Percentiles rank a stretch among this genome's conserved stretches.
These are phyloP conservation scores for Hofmannophila pseudospretella DNA, from an alignment of 2,888 invertebrate species.

Conservation along the genomic window DNA sequence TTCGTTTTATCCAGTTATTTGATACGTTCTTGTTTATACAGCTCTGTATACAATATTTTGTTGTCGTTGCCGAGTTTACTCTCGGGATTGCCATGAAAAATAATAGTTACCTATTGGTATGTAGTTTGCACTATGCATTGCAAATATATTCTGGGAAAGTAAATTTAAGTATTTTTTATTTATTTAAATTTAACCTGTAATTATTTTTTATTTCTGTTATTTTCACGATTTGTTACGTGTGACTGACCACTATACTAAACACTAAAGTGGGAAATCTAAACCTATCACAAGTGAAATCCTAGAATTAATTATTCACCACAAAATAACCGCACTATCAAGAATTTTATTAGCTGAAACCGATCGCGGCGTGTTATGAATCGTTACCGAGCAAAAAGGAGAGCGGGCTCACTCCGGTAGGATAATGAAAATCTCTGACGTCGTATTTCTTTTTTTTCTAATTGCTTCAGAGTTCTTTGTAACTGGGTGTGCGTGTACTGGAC, in stretches of 20 bases:
- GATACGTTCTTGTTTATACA: conserved; percentile 56
- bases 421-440: conserved; percentile 59
- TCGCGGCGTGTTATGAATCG: conserved; percentile 31
- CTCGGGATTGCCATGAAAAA: conserved; percentile 32
- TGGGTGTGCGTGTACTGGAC: conserved; percentile 48
- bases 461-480: conserved; percentile 58
- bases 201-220: too few relatives aligned
- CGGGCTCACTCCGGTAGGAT: conserved; percentile 31
- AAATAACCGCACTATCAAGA: too few relatives aligned
- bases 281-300: too few relatives aligned
- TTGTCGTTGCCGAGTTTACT: conserved; percentile 36
- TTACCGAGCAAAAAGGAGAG: conserved; percentile 30
- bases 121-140: background rate
- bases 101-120: conserved; percentile 23
- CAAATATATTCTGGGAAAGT: too few relatives aligned
- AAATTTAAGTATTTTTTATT: too few relatives aligned
- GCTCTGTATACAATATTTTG: conserved; percentile 23
- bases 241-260: too few relatives aligned
- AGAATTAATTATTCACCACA: too few relatives aligned
- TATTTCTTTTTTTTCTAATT: conserved; percentile 64
- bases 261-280: too few relatives aligned
- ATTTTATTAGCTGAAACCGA: conserved; percentile 29
- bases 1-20: conserved; percentile 59
- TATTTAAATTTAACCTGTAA: too few relatives aligned
- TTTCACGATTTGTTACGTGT: too few relatives aligned